Percentiles rank a stretch among this genome's conserved stretches.
Evolutionary conservation across 1,140 invertebrate species (phyloP).

Genomic region (Sycophaga agraensis): DNA sequence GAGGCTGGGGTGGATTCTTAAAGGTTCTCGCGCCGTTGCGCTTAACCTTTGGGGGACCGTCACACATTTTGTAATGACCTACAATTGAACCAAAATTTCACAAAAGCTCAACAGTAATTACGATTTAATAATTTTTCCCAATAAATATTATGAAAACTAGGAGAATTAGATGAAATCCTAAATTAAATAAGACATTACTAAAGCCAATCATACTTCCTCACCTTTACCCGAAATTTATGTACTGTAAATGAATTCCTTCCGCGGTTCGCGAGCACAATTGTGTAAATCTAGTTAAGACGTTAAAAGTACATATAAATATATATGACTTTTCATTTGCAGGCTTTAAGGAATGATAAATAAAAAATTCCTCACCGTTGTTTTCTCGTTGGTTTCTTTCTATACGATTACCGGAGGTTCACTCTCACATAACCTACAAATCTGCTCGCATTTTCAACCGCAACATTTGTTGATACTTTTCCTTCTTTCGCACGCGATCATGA

Average conservation of each 20-base stretch:
- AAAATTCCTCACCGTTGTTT: neutral
- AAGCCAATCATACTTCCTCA: neutral
- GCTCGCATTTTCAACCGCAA: neutral
- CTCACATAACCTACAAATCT: neutral
- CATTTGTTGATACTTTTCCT: too few relatives aligned
- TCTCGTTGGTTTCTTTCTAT: neutral
- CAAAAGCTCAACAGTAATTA: neutral
- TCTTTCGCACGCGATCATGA: too few relatives aligned
- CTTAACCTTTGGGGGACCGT: constrained; percentile 44
- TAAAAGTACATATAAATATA: too few relatives aligned
- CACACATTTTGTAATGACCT: constrained; percentile 41
- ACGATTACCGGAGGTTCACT: neutral
- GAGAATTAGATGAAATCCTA: too few relatives aligned
- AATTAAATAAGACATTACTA: neutral
- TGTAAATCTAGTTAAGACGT: too few relatives aligned
- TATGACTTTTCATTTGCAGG: too few relatives aligned
- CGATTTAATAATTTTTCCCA: too few relatives aligned
- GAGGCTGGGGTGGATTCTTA: constrained; percentile 72
- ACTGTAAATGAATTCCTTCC: neutral
- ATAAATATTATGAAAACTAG: too few relatives aligned
- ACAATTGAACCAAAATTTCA: neutral
- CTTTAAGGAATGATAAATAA: too few relatives aligned
- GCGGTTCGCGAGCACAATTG: neutral
- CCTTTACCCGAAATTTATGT: neutral
- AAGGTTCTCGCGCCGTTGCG: constrained; percentile 59